phyloP scores from a whole-genome alignment of 2,113 vertebrate species.

The Vicugna pacos region DNA sequence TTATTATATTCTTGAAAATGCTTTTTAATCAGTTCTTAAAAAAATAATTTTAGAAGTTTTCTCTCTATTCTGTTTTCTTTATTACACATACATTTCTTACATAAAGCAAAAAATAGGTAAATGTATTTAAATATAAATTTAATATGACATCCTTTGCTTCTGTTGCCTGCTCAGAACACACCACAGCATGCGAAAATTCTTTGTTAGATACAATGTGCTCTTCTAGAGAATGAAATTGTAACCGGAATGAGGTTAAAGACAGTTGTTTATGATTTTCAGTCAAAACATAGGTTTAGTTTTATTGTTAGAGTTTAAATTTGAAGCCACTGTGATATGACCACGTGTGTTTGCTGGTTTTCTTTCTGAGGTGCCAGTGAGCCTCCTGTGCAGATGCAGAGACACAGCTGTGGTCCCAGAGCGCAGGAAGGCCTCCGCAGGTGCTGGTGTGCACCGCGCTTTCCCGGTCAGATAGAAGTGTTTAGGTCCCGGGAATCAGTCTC shows the following conservation, averaged over 20 bases:
- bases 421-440: neutral
- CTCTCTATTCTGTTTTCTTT: neutral
- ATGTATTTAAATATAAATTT: neutral
- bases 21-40: neutral
- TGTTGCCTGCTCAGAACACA: neutral
- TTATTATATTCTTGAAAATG: slow-evolving; percentile 9
- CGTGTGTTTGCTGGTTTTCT: neutral
- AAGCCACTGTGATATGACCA: neutral
- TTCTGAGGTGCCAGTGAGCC: neutral
- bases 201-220: neutral
- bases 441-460: neutral
- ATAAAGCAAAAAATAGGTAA: neutral
- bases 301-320: slow-evolving; percentile 16
- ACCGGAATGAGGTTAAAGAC: neutral
- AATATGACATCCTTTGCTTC: neutral
- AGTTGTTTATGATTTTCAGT: neutral
- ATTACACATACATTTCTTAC: neutral
- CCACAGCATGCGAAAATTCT: neutral
- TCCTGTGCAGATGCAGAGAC: neutral
- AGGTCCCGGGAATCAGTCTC: neutral
- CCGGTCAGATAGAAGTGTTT: neutral
- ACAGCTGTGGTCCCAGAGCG: neutral
- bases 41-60: neutral
- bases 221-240: neutral
- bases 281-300: neutral